Conservation (phyloP, 2,888 invertebrate species). For the Trachelus stipa region DNA sequence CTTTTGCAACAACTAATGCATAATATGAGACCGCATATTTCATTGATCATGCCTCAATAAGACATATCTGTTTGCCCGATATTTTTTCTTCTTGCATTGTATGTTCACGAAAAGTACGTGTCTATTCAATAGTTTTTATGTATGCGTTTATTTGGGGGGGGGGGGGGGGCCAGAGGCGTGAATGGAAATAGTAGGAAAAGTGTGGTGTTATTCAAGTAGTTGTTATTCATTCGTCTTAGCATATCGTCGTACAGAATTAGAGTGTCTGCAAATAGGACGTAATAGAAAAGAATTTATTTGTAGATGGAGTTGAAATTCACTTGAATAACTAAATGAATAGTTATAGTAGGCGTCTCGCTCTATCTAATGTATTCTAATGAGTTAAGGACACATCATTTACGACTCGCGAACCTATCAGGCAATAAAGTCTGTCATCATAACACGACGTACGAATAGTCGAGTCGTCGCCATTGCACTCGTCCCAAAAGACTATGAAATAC, state of each 20-base stretch:
- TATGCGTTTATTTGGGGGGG: neutral
- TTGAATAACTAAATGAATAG: neutral
- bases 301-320: neutral
- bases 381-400: neutral
- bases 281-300: neutral
- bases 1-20: neutral
- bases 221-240: neutral
- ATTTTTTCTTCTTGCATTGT: neutral
- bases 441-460: neutral
- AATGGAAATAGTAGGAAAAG: neutral
- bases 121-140: neutral
- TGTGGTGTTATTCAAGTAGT: neutral
- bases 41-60: neutral
- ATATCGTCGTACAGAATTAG: neutral
- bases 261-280: neutral
- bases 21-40: neutral
- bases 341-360: neutral
- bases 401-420: neutral
- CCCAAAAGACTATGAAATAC: constrained; percentile 51
- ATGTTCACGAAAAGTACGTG: neutral
- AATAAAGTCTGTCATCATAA: neutral
- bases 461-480: constrained; percentile 56
- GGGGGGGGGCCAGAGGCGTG: neutral
- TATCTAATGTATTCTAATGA: neutral
- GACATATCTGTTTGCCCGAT: neutral